phyloP scores from a whole-genome alignment of 1,140 invertebrate species.

The Cydia amplana region DNA sequence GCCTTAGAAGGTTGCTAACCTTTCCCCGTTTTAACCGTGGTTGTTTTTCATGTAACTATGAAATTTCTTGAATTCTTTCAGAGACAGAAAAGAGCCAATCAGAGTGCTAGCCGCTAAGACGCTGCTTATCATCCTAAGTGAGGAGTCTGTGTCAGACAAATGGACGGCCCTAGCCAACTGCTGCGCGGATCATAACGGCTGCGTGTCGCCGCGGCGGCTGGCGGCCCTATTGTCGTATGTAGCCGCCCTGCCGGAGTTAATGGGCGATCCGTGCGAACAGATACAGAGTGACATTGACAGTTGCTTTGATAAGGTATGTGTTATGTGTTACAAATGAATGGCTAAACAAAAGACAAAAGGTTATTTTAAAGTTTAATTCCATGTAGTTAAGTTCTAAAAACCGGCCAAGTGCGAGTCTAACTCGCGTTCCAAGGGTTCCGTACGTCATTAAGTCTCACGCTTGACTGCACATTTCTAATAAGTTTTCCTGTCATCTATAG shows the following conservation, averaged over 20 bases:
- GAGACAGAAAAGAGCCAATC: conserved; percentile 68
- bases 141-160: conserved; percentile 81
- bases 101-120: conserved; percentile 82
- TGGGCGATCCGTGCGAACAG: conserved; percentile 80
- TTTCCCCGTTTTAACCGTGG: too few species aligned
- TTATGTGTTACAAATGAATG: conserved; percentile 36
- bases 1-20: too few species aligned
- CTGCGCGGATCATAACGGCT: conserved; percentile 84
- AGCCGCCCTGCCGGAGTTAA: conserved; percentile 78
- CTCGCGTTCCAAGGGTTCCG: too few species aligned
- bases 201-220: conserved; percentile 81
- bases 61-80: conserved; percentile 37
- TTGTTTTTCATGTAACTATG: too few species aligned
- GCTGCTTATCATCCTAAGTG: conserved; percentile 81
- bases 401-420: too few species aligned
- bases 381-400: too few species aligned
- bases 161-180: conserved; percentile 83
- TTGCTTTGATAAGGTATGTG: conserved; percentile 83
- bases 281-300: conserved; percentile 81
- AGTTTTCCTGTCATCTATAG: too few species aligned
- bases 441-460: too few species aligned
- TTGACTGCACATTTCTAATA: too few species aligned
- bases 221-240: conserved; percentile 80
- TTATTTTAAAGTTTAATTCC: too few species aligned
- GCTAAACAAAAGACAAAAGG: too few species aligned